Evolutionary conservation across 2,888 invertebrate species (phyloP).

Genomic region (Caenorhabditis sulstoni): DNA sequence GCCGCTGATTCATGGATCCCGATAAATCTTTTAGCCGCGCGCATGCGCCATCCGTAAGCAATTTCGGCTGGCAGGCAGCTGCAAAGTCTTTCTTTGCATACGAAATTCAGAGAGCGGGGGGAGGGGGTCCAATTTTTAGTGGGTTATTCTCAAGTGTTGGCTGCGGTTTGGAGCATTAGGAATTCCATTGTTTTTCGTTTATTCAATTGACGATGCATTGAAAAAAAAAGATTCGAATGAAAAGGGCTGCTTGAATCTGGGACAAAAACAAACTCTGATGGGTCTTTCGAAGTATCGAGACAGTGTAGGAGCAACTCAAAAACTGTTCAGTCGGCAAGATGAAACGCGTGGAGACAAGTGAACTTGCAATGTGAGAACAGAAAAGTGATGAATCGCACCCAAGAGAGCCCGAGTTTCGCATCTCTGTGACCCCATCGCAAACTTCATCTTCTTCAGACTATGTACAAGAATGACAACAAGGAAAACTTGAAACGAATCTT

Average conservation of each 20-base stretch:
- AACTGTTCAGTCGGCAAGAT: not conserved
- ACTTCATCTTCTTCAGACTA: conserved; percentile 57
- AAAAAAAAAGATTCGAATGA: not conserved
- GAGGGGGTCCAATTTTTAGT: conserved; percentile 26
- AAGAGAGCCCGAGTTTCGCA: conserved; percentile 14
- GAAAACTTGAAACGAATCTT: conserved; percentile 57
- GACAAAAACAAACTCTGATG: conserved; percentile 23
- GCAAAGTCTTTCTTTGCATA: conserved; percentile 46
- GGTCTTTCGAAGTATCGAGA: conserved; percentile 7
- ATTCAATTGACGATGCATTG: conserved; percentile 46
- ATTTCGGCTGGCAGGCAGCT: not conserved
- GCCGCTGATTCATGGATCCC: conserved; percentile 28
- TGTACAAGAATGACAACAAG: conserved; percentile 62
- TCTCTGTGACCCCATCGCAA: not conserved
- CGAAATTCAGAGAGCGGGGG: conserved; percentile 21
- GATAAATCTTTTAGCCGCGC: conserved; percentile 9
- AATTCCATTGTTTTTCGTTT: conserved; percentile 53
- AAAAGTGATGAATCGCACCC: conserved; percentile 38
- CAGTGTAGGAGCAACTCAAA: conserved; percentile 4
- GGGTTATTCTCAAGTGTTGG: conserved; percentile 33
- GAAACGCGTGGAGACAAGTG: conserved; percentile 15
- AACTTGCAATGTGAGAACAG: conserved; percentile 43
- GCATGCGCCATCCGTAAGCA: not conserved
- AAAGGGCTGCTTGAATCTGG: not conserved
- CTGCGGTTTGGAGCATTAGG: conserved; percentile 34